Evolutionary conservation across 2,888 invertebrate species (phyloP), one percentile per base, ranked within the genome.

Genomic region (Cryptus armator): DNA sequence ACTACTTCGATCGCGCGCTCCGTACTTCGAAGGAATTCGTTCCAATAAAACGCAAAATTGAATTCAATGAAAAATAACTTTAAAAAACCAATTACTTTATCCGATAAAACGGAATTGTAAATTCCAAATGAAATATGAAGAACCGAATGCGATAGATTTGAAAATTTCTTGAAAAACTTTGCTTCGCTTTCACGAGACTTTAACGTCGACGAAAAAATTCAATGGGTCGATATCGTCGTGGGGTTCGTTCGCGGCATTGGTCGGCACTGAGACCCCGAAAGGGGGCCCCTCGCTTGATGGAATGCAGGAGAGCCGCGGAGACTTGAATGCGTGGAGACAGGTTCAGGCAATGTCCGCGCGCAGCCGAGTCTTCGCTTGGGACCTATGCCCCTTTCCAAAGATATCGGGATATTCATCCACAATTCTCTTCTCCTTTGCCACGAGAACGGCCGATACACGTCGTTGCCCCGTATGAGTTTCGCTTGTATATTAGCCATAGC

Each of bases 261-360:
- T 83, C 88, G 87, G 79, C 78, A 86, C 88, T 89, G 88, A 85
- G 86, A 84, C 83, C 88, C 90, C 89, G 85, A 89, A 89, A 89
- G 88, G 88, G 82, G 77, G 86, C 89, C 88, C 87, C 85, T 86
- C 87, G 87, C 88, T 90, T 90, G 90, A 91, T 92, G 93, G 93
- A 93, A 93, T 92, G 93, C 92, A 92, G 92, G 91, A 91, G 91
- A 92, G 91, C 90, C 90, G 16, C 88, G 91, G 91, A 90, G 92
- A 92, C 90, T 92, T 92, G 89, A 92, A 92, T 90, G 92, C 92
- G 91, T 90, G 93, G 92, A 93, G 93, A 93, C 93, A 92, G 93
- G 92, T 93, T 92, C 91, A 92, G 91, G 91, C 92, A 90, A 90
- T 91, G 92, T 91, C 91, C 91, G 90, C 24, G 56, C 67, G 66